Evolutionary conservation across 2,113 vertebrate genomes (phyloP), one percentile per base, ranked within the genome.

Genomic region (Calidris pugnax): DNA sequence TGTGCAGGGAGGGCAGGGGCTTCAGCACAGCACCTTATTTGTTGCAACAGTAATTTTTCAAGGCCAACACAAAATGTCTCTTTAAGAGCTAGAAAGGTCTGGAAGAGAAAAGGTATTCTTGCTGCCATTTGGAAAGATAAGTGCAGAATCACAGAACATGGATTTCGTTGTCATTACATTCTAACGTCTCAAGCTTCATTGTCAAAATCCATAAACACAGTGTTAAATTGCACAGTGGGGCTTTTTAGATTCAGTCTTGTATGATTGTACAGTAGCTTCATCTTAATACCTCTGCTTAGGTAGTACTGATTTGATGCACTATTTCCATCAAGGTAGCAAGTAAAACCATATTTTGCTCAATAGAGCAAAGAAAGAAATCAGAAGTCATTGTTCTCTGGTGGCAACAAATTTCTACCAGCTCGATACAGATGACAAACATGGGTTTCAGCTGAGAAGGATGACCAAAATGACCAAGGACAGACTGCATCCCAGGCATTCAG

Each of bases 101-200:
- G 79, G 35, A 68, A 90, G 67, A 86, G 26, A 39, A 76, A 56
- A 67, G 43, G 30, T 64, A 6, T 74, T 86, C 43, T 56, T 79
- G 66, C 63, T 53, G 59, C 55, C 18, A 9, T 63, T 68, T 53
- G 71, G 48, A 33, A 81, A 30, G 50, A 6, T 10, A 57, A 17
- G 20, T 28, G 47, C 24, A 74, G 59, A 59, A 59, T 71, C 83
- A 28, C 18, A 30, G 60, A 51, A 14, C 26, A 26, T 20, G 79
- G 51, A 24, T 72, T 81, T 68, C 43, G 23, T 78, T 84, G 90
- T 47, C 50, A 11, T 23, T 37, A 27, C 24, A 10, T 92, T 69
- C 53, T 27, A 23, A 51, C 0, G 0, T 64, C 11, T 0, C 71
- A 75, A 64, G 67, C 43, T 72, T 60, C 22, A 12, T 47, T 78